Percentiles rank a stretch among this genome's conserved stretches.
Conservation (phyloP, 2,888 invertebrate genomes). For the Malthinus flaveolus region DNA sequence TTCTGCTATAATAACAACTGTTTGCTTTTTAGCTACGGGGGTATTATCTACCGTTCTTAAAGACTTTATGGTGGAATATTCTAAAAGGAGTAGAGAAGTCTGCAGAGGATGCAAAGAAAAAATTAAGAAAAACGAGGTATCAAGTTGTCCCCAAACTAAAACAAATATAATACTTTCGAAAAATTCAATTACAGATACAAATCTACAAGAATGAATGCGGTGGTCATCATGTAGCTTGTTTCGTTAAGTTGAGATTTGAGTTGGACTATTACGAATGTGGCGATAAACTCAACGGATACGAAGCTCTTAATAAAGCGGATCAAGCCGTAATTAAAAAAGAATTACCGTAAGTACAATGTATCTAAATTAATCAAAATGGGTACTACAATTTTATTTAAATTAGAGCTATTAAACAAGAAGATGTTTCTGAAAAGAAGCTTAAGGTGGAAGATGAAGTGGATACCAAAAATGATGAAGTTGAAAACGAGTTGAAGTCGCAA, state of each 20-base stretch:
- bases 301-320: conserved; percentile 71
- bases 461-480: conserved; percentile 56
- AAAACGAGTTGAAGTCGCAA: conserved; percentile 70
- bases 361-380: conserved; percentile 1
- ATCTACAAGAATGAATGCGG: no score
- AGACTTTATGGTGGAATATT: no score
- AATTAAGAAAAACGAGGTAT: no score
- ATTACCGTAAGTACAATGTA: conserved; percentile 62
- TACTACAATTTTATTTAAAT: not conserved
- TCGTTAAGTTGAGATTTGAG: conserved; percentile 73
- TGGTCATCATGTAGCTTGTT: conserved; percentile 95
- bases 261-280: conserved; percentile 75
- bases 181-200: no score
- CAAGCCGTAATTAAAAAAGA: conserved; percentile 63
- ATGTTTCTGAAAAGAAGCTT: conserved; percentile 68
- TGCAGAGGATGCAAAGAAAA: no score
- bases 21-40: no score
- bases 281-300: conserved; percentile 76
- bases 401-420: conserved; percentile 58
- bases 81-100: no score
- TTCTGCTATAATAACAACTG: no score
- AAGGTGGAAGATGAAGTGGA: conserved; percentile 66
- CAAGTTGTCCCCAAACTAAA: no score
- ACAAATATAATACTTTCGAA: no score
- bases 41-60: no score